phyloP scores from a whole-genome alignment of 2,797 vertebrate genomes.

The Eulemur mongoz region DNA sequence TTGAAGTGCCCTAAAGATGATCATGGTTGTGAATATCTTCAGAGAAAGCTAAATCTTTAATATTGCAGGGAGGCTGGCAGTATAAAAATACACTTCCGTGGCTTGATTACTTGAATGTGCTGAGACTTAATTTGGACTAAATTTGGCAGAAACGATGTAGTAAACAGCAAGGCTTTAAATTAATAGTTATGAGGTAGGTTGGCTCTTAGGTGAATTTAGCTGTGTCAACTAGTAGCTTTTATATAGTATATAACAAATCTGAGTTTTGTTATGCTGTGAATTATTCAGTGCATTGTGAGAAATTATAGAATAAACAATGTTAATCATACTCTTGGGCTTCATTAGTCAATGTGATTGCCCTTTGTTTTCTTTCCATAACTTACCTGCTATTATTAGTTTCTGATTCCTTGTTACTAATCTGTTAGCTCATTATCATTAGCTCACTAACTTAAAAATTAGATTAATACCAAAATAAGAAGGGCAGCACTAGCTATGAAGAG shows the following conservation, averaged over 20 bases:
- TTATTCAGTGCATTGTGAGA: neutral
- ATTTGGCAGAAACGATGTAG: conserved; percentile 38
- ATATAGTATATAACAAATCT: neutral
- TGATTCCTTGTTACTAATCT: conserved; percentile 9
- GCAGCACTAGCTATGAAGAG: neutral
- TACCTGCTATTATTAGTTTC: neutral
- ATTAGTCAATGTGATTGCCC: neutral
- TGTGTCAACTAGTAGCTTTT: neutral
- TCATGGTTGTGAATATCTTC: conserved; percentile 16
- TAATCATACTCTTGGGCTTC: neutral
- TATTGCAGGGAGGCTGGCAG: neutral
- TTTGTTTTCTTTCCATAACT: conserved; percentile 11
- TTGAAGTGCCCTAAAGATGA: conserved; percentile 18
- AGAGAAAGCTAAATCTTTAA: conserved; percentile 27
- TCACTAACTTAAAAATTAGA: conserved; percentile 43
- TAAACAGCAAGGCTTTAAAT: conserved; percentile 36
- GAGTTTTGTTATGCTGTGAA: conserved; percentile 26
- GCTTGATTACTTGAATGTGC: neutral
- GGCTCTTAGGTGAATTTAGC: conserved; percentile 13
- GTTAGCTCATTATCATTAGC: neutral
- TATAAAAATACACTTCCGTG: neutral
- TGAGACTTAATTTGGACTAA: neutral
- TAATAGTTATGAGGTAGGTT: conserved; percentile 4
- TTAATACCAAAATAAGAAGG: conserved; percentile 15
- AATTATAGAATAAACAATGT: neutral